Conservation (phyloP, 2,888 invertebrate species). For the Tyria jacobaeae region DNA sequence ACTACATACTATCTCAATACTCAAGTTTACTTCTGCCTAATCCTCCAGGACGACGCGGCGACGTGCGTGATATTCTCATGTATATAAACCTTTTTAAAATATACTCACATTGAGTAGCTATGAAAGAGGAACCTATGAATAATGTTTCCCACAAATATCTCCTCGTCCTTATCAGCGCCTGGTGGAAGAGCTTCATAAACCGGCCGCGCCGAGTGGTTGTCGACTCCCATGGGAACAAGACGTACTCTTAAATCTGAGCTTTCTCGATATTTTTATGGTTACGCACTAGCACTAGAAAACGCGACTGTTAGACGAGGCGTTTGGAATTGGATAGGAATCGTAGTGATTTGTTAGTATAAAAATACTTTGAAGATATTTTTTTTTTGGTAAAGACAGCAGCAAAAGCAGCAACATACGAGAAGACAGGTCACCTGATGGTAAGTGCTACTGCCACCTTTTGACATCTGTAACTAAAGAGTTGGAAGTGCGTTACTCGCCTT, state of each 20-base stretch:
- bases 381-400: too few species aligned
- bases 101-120: constrained; percentile 3
- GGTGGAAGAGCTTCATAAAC: constrained; percentile 32
- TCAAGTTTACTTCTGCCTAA: not conserved
- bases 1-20: too few species aligned
- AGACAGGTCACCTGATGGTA: too few species aligned
- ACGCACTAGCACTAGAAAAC: constrained; percentile 28
- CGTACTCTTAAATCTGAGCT: constrained; percentile 35
- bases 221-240: constrained; percentile 35
- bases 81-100: not conserved
- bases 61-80: not conserved
- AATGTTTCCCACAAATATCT: constrained; percentile 20
- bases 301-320: not conserved
- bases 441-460: too few species aligned
- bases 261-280: constrained; percentile 29
- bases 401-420: too few species aligned
- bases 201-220: constrained; percentile 32
- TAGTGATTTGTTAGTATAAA: too few species aligned
- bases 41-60: not conserved
- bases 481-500: too few species aligned
- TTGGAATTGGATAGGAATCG: too few species aligned
- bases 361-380: too few species aligned
- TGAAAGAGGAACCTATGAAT: constrained; percentile 20
- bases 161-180: constrained; percentile 30
- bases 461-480: too few species aligned